phyloP scores from a whole-genome alignment of 2,797 vertebrate species.

The Pantherophis vulpinus region DNA sequence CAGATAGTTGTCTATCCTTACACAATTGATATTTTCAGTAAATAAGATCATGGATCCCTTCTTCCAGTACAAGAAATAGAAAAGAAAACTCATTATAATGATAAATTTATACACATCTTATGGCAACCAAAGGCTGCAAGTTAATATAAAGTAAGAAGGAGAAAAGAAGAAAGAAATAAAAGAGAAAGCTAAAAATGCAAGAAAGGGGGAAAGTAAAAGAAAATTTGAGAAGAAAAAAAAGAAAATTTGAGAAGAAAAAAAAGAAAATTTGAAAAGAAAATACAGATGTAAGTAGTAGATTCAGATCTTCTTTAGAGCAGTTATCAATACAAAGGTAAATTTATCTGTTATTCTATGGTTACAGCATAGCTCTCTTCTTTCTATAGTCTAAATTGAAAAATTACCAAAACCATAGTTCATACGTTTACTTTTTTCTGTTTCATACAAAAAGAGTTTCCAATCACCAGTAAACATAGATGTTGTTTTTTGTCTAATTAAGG shows the following conservation, averaged over 20 bases:
- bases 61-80: background rate
- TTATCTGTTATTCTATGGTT: background rate
- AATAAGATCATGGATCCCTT: background rate
- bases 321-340: background rate
- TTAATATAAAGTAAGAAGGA: background rate
- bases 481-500: background rate
- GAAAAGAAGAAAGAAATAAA: background rate
- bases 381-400: background rate
- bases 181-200: background rate
- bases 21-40: background rate
- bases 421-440: background rate
- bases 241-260: too few relatives aligned
- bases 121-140: background rate
- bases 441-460: background rate
- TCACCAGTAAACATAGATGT: background rate
- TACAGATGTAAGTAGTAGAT: background rate
- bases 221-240: background rate
- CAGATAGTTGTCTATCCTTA: background rate
- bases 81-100: background rate
- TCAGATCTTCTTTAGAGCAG: background rate
- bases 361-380: background rate
- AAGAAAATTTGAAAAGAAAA: background rate
- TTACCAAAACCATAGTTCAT: background rate
- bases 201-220: background rate
- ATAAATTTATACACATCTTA: background rate